Conservation (phyloP, 2,113 vertebrate species). For the Solea senegalensis region DNA sequence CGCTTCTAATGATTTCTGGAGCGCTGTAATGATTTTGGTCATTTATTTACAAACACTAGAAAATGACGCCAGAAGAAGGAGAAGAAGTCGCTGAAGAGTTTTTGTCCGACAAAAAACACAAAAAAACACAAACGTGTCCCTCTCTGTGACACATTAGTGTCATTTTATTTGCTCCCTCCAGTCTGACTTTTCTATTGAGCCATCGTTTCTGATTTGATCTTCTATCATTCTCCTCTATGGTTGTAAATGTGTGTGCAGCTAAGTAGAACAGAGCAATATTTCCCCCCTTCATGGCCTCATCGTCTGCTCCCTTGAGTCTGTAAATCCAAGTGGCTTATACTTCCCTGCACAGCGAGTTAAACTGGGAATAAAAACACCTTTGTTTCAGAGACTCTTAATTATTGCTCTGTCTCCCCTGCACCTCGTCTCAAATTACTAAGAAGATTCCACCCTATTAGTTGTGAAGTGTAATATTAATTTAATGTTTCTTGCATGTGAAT, state of each 20-base stretch:
- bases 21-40: not conserved
- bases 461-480: slow-evolving; percentile 63
- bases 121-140: slow-evolving; percentile 3
- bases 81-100: slow-evolving; percentile 17
- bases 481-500: slow-evolving; percentile 49
- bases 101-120: slow-evolving; percentile 12
- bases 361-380: slow-evolving; percentile 66
- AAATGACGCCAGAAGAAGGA: too few species aligned
- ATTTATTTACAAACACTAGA: slow-evolving; percentile 13
- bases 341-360: slow-evolving; percentile 47
- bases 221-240: slow-evolving; percentile 38
- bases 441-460: slow-evolving; percentile 60
- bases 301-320: slow-evolving; percentile 33
- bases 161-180: slow-evolving; percentile 11
- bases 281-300: slow-evolving; percentile 30
- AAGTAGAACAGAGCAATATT: slow-evolving; percentile 46
- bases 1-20: not conserved
- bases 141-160: slow-evolving; percentile 23
- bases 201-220: slow-evolving; percentile 43
- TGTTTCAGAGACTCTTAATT: slow-evolving; percentile 61
- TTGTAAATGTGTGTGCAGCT: slow-evolving; percentile 52
- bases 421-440: slow-evolving; percentile 61
- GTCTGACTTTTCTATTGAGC: slow-evolving; percentile 40
- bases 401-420: slow-evolving; percentile 23
- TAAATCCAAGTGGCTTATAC: slow-evolving; percentile 53